Base-by-base conservation (phyloP, 2,797 vertebrate species). In the Halcyon badia region DNA sequence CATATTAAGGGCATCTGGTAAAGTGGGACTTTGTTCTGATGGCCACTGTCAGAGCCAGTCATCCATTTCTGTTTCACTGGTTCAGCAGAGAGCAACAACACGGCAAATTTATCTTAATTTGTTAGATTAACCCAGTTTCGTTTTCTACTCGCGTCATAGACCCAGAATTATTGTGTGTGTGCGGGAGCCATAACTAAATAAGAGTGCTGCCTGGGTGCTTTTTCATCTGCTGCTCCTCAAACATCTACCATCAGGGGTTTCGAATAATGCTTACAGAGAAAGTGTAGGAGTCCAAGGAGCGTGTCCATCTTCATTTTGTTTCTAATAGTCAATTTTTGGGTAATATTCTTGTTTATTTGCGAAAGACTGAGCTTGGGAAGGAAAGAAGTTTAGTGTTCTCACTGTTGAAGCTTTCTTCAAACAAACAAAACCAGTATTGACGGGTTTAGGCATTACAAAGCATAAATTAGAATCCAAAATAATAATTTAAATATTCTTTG, bases 401-500 rank as follows among this genome's bases (percentile, higher is more conserved):
- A 90, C 89, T 96, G 83, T 14, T 5, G 1, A 83, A 83, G 64
- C 80, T 90, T 95, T 93, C 73, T 77, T 42, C 52, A 77, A 96
- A 84, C 95, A 84, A 90, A 94, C 88, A 85, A 80, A 96, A 96
- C 93, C 83, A 89, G 92, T 95, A 90, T 25, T 70, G 91, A 92
- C 72, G 60, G 94, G 92, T 90, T 48, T 46, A 79, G 87, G 58
- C 70, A 72, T 93, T 84, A 81, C 49, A 79, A 91, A 94, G 84
- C 76, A 88, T 94, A 88, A 81, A 91, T 94, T 96, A 94, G 91
- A 92, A 91, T 95, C 65, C 77, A 83, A 73, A 95, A 81, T 51
- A 94, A 83, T 81, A 17, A 94, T 97, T 79, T 90, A 91, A 89
- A 94, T 95, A 60, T 14, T 52, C 85, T 89, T 89, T 91, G 42